These are phyloP conservation scores for Polymixis flavicincta DNA, from an alignment of 2,888 invertebrate species.

Conservation along the genomic window DNA sequence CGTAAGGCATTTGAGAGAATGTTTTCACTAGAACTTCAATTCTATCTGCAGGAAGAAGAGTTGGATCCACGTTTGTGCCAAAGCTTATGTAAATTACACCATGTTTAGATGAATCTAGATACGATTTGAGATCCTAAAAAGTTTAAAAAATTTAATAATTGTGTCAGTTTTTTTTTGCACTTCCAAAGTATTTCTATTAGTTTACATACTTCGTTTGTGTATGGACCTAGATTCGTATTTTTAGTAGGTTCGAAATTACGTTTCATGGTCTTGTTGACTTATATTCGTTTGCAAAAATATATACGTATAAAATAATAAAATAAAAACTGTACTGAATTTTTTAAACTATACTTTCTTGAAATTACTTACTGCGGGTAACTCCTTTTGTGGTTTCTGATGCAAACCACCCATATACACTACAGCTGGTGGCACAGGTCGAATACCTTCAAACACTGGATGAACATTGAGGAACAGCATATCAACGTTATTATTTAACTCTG, in stretches of 20 bases:
- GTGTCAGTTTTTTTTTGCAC: background rate
- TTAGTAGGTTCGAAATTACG: no score
- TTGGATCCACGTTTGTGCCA: constrained; percentile 42
- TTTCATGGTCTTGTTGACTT: no score
- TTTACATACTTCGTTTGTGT: background rate
- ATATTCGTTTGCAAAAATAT: no score
- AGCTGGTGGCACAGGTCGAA: constrained; percentile 69
- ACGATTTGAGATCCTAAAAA: constrained; percentile 38
- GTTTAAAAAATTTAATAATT: background rate
- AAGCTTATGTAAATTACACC: constrained; percentile 45
- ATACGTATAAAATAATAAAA: no score
- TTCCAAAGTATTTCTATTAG: background rate
- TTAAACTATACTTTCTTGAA: background rate
- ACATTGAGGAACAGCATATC: constrained; percentile 80
- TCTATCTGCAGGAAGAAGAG: constrained; percentile 69
- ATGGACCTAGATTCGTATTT: no score
- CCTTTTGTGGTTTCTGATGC: constrained; percentile 77
- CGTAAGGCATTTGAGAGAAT: constrained; percentile 78
- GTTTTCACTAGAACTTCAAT: constrained; percentile 73
- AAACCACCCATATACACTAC: constrained; percentile 74
- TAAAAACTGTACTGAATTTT: no score
- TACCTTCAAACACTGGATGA: constrained; percentile 70
- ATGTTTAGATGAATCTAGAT: constrained; percentile 34
- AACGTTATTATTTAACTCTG: constrained; percentile 68
- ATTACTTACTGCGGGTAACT: constrained; percentile 79